Conservation (phyloP, 2,888 invertebrate genomes). For the Caenorhabditis doughertyi region DNA sequence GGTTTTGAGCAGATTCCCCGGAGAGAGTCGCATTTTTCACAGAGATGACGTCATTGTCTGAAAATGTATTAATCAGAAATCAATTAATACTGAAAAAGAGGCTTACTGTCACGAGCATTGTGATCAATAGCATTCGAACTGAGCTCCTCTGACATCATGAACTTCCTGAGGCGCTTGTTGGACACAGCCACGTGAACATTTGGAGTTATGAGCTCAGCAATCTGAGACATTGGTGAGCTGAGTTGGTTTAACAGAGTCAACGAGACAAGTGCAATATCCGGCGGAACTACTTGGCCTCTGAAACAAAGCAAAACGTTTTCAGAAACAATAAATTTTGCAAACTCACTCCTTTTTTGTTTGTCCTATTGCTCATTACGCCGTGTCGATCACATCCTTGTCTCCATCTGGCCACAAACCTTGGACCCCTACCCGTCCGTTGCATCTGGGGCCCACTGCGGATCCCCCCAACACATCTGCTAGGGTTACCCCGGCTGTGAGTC, state of each 20-base stretch:
- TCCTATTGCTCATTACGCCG: conserved; percentile 78
- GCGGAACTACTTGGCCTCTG: background rate
- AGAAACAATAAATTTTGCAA: too few relatives aligned
- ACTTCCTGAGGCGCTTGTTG: conserved; percentile 80
- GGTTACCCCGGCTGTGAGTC: too few relatives aligned
- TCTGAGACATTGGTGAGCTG: conserved; percentile 95
- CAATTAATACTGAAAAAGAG: background rate
- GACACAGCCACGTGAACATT: conserved; percentile 81
- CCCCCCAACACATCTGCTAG: too few relatives aligned
- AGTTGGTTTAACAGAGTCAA: conserved; percentile 98
- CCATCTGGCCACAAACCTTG: too few relatives aligned
- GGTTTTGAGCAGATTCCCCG: conserved; percentile 74
- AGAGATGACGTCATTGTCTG: conserved; percentile 76
- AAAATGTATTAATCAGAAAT: background rate
- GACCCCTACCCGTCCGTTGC: too few relatives aligned
- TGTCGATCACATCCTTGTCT: conserved; percentile 80
- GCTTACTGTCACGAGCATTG: conserved; percentile 71
- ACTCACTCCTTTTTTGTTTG: conserved; percentile 67
- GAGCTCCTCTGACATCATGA: conserved; percentile 75
- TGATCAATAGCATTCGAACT: conserved; percentile 61
- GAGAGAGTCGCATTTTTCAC: conserved; percentile 72
- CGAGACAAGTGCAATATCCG: conserved; percentile 93
- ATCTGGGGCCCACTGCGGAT: too few relatives aligned
- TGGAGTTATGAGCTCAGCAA: conserved; percentile 85
- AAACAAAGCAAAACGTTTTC: background rate